Percentiles rank a stretch among this genome's conserved stretches.
Conservation (phyloP, 2,113 vertebrate genomes). For the Sinocyclocheilus rhinocerous region DNA sequence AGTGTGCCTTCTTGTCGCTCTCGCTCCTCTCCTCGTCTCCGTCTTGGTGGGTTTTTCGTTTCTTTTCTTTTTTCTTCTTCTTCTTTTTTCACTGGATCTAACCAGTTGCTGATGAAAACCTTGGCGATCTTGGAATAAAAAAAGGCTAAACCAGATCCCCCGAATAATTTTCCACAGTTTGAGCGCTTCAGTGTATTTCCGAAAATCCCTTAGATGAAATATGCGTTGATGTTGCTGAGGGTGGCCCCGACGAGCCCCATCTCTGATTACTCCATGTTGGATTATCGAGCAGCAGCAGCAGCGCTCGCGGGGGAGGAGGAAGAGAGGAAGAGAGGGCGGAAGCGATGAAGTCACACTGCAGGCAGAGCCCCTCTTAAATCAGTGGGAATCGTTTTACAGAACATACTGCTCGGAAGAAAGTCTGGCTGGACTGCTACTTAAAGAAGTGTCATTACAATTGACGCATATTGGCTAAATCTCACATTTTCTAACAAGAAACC, state of each 20-base stretch:
- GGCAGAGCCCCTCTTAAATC: constrained; percentile 32
- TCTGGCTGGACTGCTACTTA: not conserved
- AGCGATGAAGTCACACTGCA: constrained; percentile 81
- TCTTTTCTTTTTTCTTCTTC: constrained; percentile 62
- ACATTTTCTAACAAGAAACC: not conserved
- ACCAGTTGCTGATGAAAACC: constrained; percentile 59
- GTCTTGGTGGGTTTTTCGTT: constrained; percentile 71
- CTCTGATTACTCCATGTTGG: constrained; percentile 89
- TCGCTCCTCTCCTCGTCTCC: constrained; percentile 31
- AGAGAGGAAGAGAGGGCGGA: constrained; percentile 65
- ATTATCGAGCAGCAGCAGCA: constrained; percentile 66
- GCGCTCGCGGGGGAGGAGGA: not conserved
- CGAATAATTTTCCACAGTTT: not conserved
- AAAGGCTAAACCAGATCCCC: not conserved
- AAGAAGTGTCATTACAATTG: not conserved
- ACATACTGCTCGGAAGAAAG: too few relatives aligned
- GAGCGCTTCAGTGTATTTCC: constrained; percentile 4
- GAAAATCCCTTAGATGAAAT: constrained; percentile 18
- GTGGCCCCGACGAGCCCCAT: constrained; percentile 88
- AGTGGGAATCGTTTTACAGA: not conserved
- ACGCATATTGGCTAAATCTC: not conserved
- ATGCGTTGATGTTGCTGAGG: constrained; percentile 73
- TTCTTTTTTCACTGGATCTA: constrained; percentile 47
- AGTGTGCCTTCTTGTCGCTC: constrained; percentile 23
- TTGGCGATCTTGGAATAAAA: constrained; percentile 49